Evolutionary conservation across 2,113 vertebrate species (phyloP), one percentile per base, ranked within the genome.

Genomic region (Catharus minimus): DNA sequence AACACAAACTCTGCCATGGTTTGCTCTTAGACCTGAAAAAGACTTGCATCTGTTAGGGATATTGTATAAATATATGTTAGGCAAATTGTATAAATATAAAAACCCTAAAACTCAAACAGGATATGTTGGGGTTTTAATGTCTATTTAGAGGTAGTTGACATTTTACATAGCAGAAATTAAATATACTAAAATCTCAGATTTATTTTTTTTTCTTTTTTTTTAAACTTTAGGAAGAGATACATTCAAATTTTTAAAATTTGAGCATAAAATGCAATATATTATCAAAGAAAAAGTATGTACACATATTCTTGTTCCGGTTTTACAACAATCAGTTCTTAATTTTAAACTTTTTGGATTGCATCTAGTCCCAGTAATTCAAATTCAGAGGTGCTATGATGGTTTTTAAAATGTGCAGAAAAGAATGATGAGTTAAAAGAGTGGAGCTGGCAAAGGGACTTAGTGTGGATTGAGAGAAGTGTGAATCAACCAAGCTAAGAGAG

Each of bases 61-160:
- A 93, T 28, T 84, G 88, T 75, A 86, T 97, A 86, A 86, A 93
- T 93, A 44, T 39, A 3, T 36, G 33, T 36, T 87, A 88, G 66
- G 77, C 90, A 82, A 94, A 92, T 32, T 84, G 88, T 75, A 86
- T 97, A 86, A 86, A 93, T 93, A 44, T 39, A 3, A 77, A 30
- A 69, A 1, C 4, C 28, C 28, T 16, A 28, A 39, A 53, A 55
- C 9, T 56, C 21, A 32, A 27, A 55, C 18, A 58, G 17, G 11
- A 5, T 57, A 53, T 24, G 7, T 26, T 24, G 39, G 7, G 19
- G 10, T 6, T 52, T 41, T 7, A 6, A 16, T 16, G 17, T 39
- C 16, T 50, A 2, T 26, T 21, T 50, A 49, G 44, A 74, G 12
- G 16, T 20, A 46, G 13, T 19, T 68, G 24, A 60, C 22, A 55